These are phyloP conservation scores for Semicossyphus pulcher DNA, from an alignment of 2,113 vertebrate species.

Conservation along the genomic window DNA sequence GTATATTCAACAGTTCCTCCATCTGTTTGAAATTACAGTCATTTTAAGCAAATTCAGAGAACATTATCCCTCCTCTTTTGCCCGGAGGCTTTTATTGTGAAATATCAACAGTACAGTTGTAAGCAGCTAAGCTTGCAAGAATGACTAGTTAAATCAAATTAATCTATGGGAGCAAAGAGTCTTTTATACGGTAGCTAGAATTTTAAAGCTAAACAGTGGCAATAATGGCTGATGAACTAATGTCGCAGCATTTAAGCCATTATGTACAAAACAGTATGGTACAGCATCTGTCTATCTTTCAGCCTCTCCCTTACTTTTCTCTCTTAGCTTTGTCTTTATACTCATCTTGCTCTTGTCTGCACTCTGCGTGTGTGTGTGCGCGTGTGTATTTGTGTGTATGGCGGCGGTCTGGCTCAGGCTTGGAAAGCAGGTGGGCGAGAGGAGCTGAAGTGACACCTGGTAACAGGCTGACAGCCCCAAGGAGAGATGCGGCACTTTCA, in stretches of 20 bases:
- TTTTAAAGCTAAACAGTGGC: not conserved
- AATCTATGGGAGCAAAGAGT: not conserved
- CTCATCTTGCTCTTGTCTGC: not conserved
- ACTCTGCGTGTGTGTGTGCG: constrained; percentile 27
- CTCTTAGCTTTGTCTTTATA: not conserved
- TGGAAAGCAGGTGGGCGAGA: constrained; percentile 70
- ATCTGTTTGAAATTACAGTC: constrained; percentile 13
- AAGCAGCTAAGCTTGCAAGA: not conserved
- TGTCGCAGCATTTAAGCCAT: not conserved
- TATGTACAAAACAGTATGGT: not conserved
- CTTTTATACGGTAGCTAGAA: no score
- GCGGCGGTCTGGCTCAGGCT: constrained; percentile 39
- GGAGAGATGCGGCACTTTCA: constrained; percentile 62
- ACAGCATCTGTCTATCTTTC: not conserved
- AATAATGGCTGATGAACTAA: not conserved
- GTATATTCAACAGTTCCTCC: constrained; percentile 25
- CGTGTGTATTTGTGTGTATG: constrained; percentile 22
- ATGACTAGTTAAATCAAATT: not conserved
- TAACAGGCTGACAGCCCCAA: constrained; percentile 72
- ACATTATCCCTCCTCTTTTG: not conserved
- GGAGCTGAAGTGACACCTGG: constrained; percentile 68
- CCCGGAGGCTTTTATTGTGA: constrained; percentile 8
- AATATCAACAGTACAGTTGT: constrained; percentile 18
- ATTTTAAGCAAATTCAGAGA: not conserved
- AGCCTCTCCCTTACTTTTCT: not conserved